Evolutionary conservation across 2,888 invertebrate genomes (phyloP), one percentile per base, ranked within the genome.

Genomic region (Plagodis dolabraria): DNA sequence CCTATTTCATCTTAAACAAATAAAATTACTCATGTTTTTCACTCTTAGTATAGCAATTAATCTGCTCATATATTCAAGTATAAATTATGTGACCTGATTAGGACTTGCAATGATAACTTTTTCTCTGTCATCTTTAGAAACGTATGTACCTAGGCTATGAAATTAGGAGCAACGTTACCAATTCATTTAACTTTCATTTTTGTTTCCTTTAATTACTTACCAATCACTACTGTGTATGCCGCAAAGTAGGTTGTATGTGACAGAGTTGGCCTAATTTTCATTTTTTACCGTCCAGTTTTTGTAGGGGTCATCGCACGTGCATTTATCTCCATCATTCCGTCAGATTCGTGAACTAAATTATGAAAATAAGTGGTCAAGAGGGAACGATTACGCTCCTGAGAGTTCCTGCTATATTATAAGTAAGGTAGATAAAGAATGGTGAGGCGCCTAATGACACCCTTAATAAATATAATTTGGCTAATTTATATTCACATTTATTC

Each of bases 301-400:
- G 75, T 63, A 65, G 70, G 67, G 79, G 79, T 80, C 83, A 79
- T 77, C 75, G 70, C 66, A 68, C 65, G 71, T 74, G 70, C 82
- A 87, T 89, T 89, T 87, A 87, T 89, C 85, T 83, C 80, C 86
- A 85, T 87, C 86, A 85, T 72, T 63, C 64, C 74, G 75, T 76
- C 76, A 73, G 67, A 68, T 56, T 67, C 68, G 65, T 74, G 76
- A 59, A 75, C 77, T 70, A 70, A 80, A 80, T 83, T 77, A 80
- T 79, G 76, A 73, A 76, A 77, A 77, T 77, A 74, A 73, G 67
- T 60, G 48, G 72, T 71, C 72, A 75, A 73, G 69, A 70, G 72
- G 69, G 57, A 61, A 51, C 63, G 51, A 34, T 54, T 47, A 55
- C 38, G 12, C 8, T 40, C 36, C 22, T 11, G 38, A 12, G 64